Conservation (phyloP, 2,113 vertebrate genomes). For the Macrotus californicus region DNA sequence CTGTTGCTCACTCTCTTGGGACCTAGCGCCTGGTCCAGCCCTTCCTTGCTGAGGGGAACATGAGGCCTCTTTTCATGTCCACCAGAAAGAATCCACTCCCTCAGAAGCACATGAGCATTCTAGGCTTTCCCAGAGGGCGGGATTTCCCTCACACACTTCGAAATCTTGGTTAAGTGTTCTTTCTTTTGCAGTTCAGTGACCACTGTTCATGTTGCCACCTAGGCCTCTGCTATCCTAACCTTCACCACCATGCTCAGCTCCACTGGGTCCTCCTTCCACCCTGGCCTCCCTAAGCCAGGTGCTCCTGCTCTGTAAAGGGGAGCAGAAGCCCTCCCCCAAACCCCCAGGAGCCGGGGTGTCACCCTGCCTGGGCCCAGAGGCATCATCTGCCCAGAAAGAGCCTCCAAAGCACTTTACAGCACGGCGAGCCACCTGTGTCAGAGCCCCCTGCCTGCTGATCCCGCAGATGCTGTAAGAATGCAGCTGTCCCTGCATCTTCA, state of each 20-base stretch:
- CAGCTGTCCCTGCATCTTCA: neutral
- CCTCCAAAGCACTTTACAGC: neutral
- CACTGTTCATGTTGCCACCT: neutral
- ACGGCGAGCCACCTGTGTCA: too few species aligned
- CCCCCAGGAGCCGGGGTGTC: neutral
- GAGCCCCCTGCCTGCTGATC: neutral
- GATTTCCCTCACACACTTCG: neutral
- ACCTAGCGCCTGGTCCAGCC: neutral
- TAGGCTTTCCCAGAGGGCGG: neutral
- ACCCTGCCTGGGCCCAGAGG: neutral
- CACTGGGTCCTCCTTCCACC: neutral
- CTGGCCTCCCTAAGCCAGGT: neutral
- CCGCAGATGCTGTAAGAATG: fast-evolving
- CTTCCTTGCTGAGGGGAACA: neutral
- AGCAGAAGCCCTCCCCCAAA: neutral
- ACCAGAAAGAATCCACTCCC: neutral
- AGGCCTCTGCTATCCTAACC: neutral
- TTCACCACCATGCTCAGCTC: neutral
- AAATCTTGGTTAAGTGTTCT: neutral
- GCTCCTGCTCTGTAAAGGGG: neutral
- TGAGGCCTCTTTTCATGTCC: neutral
- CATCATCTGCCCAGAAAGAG: neutral
- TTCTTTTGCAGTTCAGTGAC: neutral
- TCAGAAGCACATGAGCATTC: neutral
- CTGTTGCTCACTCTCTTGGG: neutral